Evolutionary conservation across 2,888 invertebrate species (phyloP), one percentile per base, ranked within the genome.

Genomic region (Ochropleura leucogaster): DNA sequence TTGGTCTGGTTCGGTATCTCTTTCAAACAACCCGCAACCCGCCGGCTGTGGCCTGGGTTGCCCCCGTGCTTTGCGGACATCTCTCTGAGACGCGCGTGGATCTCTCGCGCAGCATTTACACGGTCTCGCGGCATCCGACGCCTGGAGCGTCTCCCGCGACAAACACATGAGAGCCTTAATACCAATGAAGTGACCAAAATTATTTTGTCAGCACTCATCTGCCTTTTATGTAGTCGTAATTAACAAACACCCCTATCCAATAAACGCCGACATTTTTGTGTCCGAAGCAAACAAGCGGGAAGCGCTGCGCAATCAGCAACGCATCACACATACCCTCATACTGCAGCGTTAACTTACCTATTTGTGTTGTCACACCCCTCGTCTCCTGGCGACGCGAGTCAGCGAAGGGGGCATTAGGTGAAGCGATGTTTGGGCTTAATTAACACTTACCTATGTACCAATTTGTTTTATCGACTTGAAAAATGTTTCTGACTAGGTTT

Each of bases 331-430:
- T 46, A 51, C 47, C 62, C 18, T 69, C 40, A 62, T 55, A 63
- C 55, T 66, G 81, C 65, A 77, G 20, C 47, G 53, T 57, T 40
- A 10, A 53, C 65, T 47, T 63, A 53, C 65, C 44, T 63, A 68
- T 68, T 57, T 77, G 42, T 68, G 18, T 59, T 57, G 65, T 57
- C 55, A 74, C 30, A 20, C 20, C 68, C 64, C 57, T 77, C 46
- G 44, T 67, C 79, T 46, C 9, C 46, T 16, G 53, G 12, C 12
- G 46, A 9, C 18, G 47, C n/a, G 49, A 69, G n/a, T 40, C 6
- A 53, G n/a, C 81, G 18, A 44, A 55, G 49, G 40, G 40, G 8
- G n/a, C 49, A 51, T 9, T 49, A 2, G 42, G n/a, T 47, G 30
- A 60, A 75, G 46, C 51, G 51, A 47, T 49, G 6, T 40, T 42